Evolutionary conservation across 1,140 invertebrate genomes (phyloP).

Genomic region (Apolygus lucorum): DNA sequence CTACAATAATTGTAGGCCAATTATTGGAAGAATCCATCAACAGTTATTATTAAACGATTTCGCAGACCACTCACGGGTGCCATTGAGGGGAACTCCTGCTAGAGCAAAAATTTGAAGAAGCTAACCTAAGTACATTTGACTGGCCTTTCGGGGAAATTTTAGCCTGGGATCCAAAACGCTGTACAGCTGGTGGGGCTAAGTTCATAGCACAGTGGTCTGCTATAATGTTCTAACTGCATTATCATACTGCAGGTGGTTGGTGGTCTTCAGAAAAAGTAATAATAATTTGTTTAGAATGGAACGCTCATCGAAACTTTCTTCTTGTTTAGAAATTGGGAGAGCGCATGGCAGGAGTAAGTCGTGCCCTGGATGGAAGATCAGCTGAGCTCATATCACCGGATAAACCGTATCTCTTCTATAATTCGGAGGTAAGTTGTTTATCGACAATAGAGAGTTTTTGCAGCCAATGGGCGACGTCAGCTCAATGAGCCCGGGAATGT

Average conservation of each 20-base stretch:
- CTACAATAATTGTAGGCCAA: too few species aligned
- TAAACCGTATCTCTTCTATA: constrained; percentile 42
- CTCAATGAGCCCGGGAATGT: too few species aligned
- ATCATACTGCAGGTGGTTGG: background rate
- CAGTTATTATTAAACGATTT: too few species aligned
- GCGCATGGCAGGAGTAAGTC: constrained; percentile 39
- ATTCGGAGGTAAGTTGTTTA: constrained; percentile 35
- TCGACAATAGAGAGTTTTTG: background rate
- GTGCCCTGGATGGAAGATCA: constrained; percentile 40
- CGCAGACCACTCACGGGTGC: too few species aligned
- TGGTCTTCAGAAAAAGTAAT: background rate
- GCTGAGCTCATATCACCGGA: constrained; percentile 42
- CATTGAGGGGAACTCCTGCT: too few species aligned
- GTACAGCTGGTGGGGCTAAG: background rate
- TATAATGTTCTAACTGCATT: background rate
- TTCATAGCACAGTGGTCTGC: background rate
- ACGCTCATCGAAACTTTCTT: background rate
- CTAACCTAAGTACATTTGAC: too few species aligned
- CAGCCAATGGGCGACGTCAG: background rate
- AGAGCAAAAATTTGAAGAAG: too few species aligned
- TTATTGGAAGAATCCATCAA: too few species aligned
- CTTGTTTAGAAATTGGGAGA: constrained; percentile 28
- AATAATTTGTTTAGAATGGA: background rate
- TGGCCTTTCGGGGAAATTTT: too few species aligned
- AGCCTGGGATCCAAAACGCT: background rate